Base-by-base conservation (phyloP, 1,140 invertebrate genomes). In the Lanistes nyassanus region DNA sequence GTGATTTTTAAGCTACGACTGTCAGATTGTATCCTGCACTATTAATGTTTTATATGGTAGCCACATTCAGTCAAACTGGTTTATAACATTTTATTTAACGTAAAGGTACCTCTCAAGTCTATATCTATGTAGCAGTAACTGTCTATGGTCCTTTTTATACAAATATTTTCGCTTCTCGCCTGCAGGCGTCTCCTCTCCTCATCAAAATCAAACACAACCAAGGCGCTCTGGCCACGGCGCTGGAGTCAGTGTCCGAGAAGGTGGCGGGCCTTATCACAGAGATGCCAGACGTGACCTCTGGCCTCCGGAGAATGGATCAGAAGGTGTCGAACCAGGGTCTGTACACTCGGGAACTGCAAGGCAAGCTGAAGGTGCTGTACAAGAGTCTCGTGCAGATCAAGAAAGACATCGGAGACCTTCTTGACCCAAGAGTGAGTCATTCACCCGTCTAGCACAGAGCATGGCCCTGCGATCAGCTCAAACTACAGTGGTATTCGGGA, bases 351-450 rank as follows among this genome's bases (percentile, higher is more conserved):
- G 70, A 72, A 55, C 55, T 72, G 70, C 70, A 72, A 56, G 53
- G 55, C 70, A 72, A 72, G 36, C 70, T 72, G 13, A 72, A 72
- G 55, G 70, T 72, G 55, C 70, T 72, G 55, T 72, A 72, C 55
- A 58, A 72, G 56, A 72, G 60, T 26, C 70, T 72, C 37, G 42
- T 72, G 26, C 55, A 72, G 55, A 39, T 72, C 55, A 72, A 72
- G 37, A 72, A 72, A 55, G 53, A 55, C 36, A 56, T 72, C 21
- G 55, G 60, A 34, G 60, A 72, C 36, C 56, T 72, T 1, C 70
- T 72, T 37, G 70, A 72, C 56, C 70, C 70, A 31, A 36, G 70
- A 37, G 70, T 72, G 36, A 72, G 70, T 58, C 23, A 19, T 31
- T 60, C n/a, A 60, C 9, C 11, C 56, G 6, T 60, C n/a, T 6